Conservation (phyloP, 2,113 vertebrate species). For the Sinocyclocheilus grahami region DNA sequence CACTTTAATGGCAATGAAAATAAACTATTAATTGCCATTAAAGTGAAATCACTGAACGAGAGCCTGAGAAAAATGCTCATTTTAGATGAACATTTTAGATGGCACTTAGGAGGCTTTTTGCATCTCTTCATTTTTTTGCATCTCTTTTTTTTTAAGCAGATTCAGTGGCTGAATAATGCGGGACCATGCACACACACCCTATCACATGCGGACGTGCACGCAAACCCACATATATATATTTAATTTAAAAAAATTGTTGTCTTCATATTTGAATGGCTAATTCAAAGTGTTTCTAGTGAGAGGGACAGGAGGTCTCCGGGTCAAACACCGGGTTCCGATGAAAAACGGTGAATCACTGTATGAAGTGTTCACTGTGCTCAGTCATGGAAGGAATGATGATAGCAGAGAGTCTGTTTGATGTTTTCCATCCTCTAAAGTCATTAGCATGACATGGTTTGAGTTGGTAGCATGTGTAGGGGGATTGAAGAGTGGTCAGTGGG, state of each 20-base stretch:
- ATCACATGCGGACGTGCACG: neutral
- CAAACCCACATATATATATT: neutral
- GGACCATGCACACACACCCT: neutral
- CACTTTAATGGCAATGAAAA: too few species aligned
- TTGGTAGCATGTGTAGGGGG: neutral
- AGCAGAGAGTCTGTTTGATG: neutral
- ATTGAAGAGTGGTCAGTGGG: neutral
- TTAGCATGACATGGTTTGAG: neutral
- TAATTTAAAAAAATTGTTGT: too few species aligned
- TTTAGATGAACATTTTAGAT: too few species aligned
- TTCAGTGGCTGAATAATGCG: conserved; percentile 24
- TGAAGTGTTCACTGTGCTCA: conserved; percentile 18
- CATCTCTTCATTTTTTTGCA: too few species aligned
- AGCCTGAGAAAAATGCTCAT: too few species aligned
- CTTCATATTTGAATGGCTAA: neutral
- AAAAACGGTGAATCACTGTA: neutral
- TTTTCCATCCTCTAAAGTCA: neutral
- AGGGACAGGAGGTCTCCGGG: too few species aligned
- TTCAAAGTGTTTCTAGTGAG: neutral
- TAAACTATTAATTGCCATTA: too few species aligned
- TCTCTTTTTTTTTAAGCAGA: neutral
- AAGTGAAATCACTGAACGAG: too few species aligned
- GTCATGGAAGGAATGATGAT: neutral
- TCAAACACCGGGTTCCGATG: neutral
- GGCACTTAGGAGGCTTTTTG: too few species aligned